Base-by-base conservation (phyloP, 2,113 vertebrate species). In the Turdus rufiventris region DNA sequence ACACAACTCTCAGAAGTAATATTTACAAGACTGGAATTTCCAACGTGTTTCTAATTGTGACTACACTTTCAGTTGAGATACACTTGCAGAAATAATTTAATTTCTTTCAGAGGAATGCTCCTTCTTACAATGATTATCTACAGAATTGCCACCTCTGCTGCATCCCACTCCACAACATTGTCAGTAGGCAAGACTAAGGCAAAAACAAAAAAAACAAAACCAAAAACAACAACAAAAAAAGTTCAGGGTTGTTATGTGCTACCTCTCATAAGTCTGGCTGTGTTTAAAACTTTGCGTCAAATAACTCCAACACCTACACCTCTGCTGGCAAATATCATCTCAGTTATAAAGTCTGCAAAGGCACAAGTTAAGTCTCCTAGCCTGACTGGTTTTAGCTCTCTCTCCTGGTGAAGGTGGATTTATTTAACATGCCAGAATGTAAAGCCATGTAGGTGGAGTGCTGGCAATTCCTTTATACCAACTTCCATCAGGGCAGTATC, bases 31-130 rank as follows among this genome's bases (percentile, higher is more conserved):
- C 34, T 38, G 31, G 75, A 92, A 90, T 95, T 93, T 88, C 75
- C 88, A 94, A 93, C 92, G 62, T 82, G 88, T 94, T 89, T 95
- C 62, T 50, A 76, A 40, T 85, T 93, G 88, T 90, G 72, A 88
- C 63, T 90, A 66, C 9, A 51, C 34, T 92, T 96, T 79, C 92
- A 95, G 62, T 94, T 88, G 95, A 93, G 85, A 93, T 73, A 75
- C 25, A 38, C 54, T 96, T 90, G 66, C 66, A 90, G 56, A 96
- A 96, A 84, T 38, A 81, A 92, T 90, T 95, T 92, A 76, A 92
- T 86, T 94, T 86, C 75, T 92, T 95, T 90, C 85, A 95, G 79
- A 88, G 91, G 79, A 94, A 91, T 56, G 63, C 51, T 80, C 8
- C 40, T 94, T 85, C 92, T 92, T 83, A 71, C 51, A 94, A 77